These are phyloP conservation scores for Pachliopta kotzebuea DNA, from an alignment of 2,888 invertebrate species.

Conservation along the genomic window DNA sequence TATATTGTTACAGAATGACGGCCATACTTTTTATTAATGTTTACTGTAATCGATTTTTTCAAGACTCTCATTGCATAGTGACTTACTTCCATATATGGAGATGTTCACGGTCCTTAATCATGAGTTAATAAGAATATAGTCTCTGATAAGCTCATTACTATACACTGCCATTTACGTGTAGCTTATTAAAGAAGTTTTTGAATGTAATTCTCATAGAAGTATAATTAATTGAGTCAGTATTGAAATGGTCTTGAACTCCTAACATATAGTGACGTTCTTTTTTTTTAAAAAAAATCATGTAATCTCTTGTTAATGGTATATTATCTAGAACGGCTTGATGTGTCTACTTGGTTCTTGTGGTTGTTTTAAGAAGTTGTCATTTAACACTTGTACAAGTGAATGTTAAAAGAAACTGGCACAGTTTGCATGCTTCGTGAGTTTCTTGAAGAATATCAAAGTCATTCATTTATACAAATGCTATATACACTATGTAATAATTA, in stretches of 20 bases:
- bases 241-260: slow-evolving; percentile 22
- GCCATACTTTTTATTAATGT: background rate
- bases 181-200: slow-evolving; percentile 18
- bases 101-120: background rate
- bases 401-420: no score
- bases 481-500: no score
- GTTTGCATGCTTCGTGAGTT: no score
- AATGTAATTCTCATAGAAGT: slow-evolving; percentile 2
- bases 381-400: no score
- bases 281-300: background rate
- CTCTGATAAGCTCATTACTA: background rate
- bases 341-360: background rate
- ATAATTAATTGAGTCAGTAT: slow-evolving; percentile 11
- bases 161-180: slow-evolving; percentile 32
- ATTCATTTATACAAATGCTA: no score
- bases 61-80: background rate
- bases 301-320: background rate
- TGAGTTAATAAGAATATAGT: no score
- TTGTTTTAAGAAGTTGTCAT: no score
- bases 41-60: background rate
- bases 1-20: background rate
- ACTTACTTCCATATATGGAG: background rate
- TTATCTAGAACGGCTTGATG: background rate
- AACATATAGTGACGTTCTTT: background rate
- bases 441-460: no score